Evolutionary conservation across 2,797 vertebrate genomes (phyloP), one percentile per base, ranked within the genome.

Genomic region (Strix occidentalis): DNA sequence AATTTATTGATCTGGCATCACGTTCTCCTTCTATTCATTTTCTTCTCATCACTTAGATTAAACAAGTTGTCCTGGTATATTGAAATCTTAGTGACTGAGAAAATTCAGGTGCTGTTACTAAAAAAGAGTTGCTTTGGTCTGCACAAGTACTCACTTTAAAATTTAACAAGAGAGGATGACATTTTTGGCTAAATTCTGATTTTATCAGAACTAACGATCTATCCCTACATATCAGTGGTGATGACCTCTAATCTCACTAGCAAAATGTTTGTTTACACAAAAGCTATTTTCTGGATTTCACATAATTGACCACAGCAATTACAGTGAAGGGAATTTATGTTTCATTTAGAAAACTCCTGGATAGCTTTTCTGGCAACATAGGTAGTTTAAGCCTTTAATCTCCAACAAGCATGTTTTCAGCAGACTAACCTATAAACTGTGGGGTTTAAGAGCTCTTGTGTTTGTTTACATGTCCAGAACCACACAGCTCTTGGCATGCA

Each of bases 301-400:
- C 96, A 96, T 95, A 97, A 97, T 58, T 95, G 96, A 97, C 94
- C 88, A 90, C 92, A 93, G 58, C 93, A 97, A 98, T 98, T 97
- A 97, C 3, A 77, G 80, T n/a, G 51, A 95, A 85, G 85, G 72
- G 77, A 97, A 97, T 96, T 96, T 95, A 70, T 93, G 80, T 89
- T 97, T 97, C 84, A 95, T 97, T 98, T 97, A 89, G 91, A 97
- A 97, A 93, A 96, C 76, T 97, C 65, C 78, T 77, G 46, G 72
- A 85, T 81, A 39, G 48, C 35, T 96, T 93, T 87, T 89, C 89
- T 91, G 93, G 93, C 75, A 95, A 31, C 66, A 60, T 33, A 95
- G 93, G 78, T 97, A 96, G 88, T 89, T 86, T 95, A 96, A 98
- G 77, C 84, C 92, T 97, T 97, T 97, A 97, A 97, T 96, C 96